Conservation (phyloP, 2,797 vertebrate species). For the Peromyscus nudipes region DNA sequence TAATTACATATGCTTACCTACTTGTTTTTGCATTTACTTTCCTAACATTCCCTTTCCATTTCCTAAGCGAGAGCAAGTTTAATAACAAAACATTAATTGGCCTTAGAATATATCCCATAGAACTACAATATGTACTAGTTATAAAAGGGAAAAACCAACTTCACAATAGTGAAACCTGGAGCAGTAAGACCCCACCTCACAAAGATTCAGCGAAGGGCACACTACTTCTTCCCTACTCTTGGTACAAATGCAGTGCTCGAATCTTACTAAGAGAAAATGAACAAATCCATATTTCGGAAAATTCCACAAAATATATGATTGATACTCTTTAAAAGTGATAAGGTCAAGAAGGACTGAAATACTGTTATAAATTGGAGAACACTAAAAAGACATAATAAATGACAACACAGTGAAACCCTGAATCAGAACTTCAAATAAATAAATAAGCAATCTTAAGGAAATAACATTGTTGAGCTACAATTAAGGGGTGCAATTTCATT, state of each 20-base stretch:
- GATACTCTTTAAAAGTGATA: background rate
- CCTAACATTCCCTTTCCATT: background rate
- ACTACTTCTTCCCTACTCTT: background rate
- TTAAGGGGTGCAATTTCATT: background rate
- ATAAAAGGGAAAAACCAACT: background rate
- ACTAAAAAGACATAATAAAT: background rate
- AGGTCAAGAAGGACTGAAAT: constrained; percentile 25
- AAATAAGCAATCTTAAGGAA: background rate
- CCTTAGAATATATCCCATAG: background rate
- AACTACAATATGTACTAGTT: constrained; percentile 21
- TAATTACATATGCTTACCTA: background rate
- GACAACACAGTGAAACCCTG: background rate
- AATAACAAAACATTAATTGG: background rate
- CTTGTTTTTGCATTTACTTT: background rate
- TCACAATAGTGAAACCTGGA: background rate
- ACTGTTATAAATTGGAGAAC: background rate
- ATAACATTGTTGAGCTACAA: background rate
- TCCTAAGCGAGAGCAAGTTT: constrained; percentile 48
- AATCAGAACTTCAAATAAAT: background rate
- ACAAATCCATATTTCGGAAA: background rate
- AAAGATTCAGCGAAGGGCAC: background rate
- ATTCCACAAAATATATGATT: constrained; percentile 19
- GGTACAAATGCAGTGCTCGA: constrained; percentile 1
- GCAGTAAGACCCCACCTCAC: background rate
- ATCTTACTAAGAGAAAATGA: constrained; percentile 17